Evolutionary conservation across 2,888 invertebrate genomes (phyloP).

Genomic region (Drosophila helvetica): DNA sequence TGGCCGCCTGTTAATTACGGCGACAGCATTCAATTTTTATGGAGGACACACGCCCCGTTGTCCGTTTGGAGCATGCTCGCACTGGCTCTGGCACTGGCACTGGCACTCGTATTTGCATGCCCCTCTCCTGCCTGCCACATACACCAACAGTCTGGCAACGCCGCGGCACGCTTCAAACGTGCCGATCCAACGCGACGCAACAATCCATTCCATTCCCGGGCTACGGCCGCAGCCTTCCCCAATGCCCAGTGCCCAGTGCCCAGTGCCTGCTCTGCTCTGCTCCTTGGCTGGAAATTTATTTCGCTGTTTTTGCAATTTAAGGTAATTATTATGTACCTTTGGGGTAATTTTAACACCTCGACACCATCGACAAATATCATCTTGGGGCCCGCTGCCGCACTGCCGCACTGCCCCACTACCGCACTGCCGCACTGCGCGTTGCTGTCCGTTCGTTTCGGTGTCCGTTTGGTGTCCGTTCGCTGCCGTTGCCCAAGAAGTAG

Average conservation of each 20-base stretch:
- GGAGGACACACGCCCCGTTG: slow-evolving; percentile 75
- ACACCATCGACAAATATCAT: slow-evolving; percentile 83
- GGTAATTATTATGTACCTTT: slow-evolving; percentile 84
- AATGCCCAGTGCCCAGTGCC: background rate
- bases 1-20: slow-evolving; percentile 62
- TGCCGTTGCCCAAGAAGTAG: slow-evolving; percentile 1
- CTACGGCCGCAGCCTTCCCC: background rate
- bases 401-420: slow-evolving; percentile 48
- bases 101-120: slow-evolving; percentile 64
- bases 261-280: background rate
- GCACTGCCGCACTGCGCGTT: slow-evolving; percentile 52
- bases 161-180: slow-evolving; percentile 64
- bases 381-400: slow-evolving; percentile 48
- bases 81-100: background rate
- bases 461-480: background rate
- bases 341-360: slow-evolving; percentile 84
- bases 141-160: slow-evolving; percentile 62
- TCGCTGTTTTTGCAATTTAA: slow-evolving; percentile 83
- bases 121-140: background rate
- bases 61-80: slow-evolving; percentile 11
- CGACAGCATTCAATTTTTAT: slow-evolving; percentile 68
- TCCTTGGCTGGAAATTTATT: slow-evolving; percentile 76
- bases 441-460: too few relatives aligned
- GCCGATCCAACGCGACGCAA: background rate
- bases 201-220: slow-evolving; percentile 2